These are phyloP conservation scores for Actinernus sp. DNA, from an alignment of 92 coral and sea anemone genomes.

Conservation along the genomic window DNA sequence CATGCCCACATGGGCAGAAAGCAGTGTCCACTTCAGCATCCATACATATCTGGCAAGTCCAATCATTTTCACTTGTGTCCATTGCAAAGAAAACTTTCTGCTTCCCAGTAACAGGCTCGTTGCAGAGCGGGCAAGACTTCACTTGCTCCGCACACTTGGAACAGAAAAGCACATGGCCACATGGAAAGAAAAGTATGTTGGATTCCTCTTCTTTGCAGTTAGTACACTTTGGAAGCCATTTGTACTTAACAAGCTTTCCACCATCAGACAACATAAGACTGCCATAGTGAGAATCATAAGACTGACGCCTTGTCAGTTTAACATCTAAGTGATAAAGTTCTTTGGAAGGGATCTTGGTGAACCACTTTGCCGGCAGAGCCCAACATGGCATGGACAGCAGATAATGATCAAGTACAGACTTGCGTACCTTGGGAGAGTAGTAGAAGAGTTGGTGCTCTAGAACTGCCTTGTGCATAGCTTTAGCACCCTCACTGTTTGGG, in stretches of 20 bases:
- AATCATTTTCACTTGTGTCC: conserved; percentile 80
- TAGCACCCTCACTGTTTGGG: conserved; percentile 89
- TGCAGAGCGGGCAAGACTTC: conserved; percentile 78
- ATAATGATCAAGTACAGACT: conserved; percentile 93
- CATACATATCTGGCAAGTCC: conserved; percentile 97
- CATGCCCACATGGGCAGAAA: conserved; percentile 97
- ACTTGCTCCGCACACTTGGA: conserved; percentile 68
- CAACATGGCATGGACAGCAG: conserved; percentile 96
- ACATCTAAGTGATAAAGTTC: conserved; percentile 97
- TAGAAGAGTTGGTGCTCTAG: conserved; percentile 96
- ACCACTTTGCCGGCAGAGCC: conserved; percentile 99
- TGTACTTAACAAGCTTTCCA: conserved; percentile 45
- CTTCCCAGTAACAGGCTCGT: conserved; percentile 63
- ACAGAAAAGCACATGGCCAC: conserved; percentile 91
- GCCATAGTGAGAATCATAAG: conserved; percentile 89
- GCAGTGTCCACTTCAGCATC: conserved; percentile 92
- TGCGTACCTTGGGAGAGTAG: conserved; percentile 93
- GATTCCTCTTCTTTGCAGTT: conserved; percentile 73
- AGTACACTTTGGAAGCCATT: conserved; percentile 76
- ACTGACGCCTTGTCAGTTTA: conserved; percentile 90
- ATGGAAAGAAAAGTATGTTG: conserved; percentile 87
- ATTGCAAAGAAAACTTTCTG: conserved; percentile 86
- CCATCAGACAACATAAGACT: conserved; percentile 15
- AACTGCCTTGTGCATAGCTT: conserved; percentile 97
- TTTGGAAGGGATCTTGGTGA: conserved; percentile 80